A percentile compares a stretch with the other conserved stretches of the same genome.
phyloP scores from a whole-genome alignment of 2,797 vertebrate genomes.

The Crypturellus tataupa region DNA sequence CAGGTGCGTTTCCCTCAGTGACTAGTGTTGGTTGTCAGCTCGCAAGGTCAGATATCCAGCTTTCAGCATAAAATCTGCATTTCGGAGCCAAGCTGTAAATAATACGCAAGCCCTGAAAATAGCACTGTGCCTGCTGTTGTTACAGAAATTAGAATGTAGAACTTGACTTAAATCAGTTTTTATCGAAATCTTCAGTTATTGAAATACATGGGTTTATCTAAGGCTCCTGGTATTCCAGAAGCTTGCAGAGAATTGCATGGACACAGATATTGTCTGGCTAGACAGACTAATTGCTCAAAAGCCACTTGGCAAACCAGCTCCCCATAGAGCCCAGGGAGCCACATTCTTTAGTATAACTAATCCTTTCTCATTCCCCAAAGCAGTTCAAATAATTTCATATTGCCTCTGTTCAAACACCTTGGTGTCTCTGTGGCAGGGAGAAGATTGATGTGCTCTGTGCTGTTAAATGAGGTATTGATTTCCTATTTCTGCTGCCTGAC shows the following conservation, averaged over 20 bases:
- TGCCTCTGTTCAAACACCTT: slow-evolving; percentile 24
- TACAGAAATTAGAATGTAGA: background rate
- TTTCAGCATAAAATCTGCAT: background rate
- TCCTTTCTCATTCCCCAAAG: slow-evolving; percentile 6
- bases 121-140: background rate
- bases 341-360: slow-evolving; percentile 34
- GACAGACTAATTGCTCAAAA: slow-evolving; percentile 5
- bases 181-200: background rate
- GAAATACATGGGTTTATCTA: background rate
- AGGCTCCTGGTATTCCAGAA: background rate
- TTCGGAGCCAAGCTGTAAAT: background rate
- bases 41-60: background rate
- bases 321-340: background rate
- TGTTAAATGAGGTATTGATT: slow-evolving; percentile 75
- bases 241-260: background rate
- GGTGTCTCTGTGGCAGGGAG: slow-evolving; percentile 20
- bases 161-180: background rate
- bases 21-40: background rate
- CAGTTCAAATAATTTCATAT: slow-evolving; percentile 41
- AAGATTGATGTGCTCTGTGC: slow-evolving; percentile 33
- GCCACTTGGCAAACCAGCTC: background rate
- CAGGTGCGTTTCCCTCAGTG: accelerated
- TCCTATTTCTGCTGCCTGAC: slow-evolving; percentile 63
- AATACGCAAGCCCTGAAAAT: background rate
- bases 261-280: background rate